Evolutionary conservation across 2,113 vertebrate genomes (phyloP).

Genomic region (Xenopus tropicalis): UCB_Xtro_10.0 CM004445.2:103871501-103872000

Average conservation of each 20-base stretch:
- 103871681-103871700: slow-evolving; percentile 21
- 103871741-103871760: slow-evolving; percentile 11
- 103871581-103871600: slow-evolving; percentile 13
- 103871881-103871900: no score
- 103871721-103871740: slow-evolving; percentile 19
- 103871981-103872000: no score
- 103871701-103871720: slow-evolving; percentile 24
- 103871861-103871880: not conserved
- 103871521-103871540: slow-evolving; percentile 19
- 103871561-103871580: slow-evolving; percentile 20
- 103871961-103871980: no score
- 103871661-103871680: slow-evolving; percentile 35
- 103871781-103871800: no score
- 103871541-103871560: slow-evolving; percentile 3
- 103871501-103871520: slow-evolving; percentile 6
- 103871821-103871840: not conserved
- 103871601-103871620: slow-evolving; percentile 3
- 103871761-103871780: slow-evolving; percentile 14
- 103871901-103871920: no score
- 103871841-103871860: slow-evolving; percentile 4
- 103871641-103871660: slow-evolving; percentile 24
- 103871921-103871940: no score
- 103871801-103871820: slow-evolving; percentile 5
- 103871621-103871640: slow-evolving; percentile 6
- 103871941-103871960: no score